Percentiles rank a stretch among this genome's conserved stretches.
These are phyloP conservation scores for Leptoteleia sp. DNA, from an alignment of 1,140 invertebrate species.

Conservation along the genomic window DNA sequence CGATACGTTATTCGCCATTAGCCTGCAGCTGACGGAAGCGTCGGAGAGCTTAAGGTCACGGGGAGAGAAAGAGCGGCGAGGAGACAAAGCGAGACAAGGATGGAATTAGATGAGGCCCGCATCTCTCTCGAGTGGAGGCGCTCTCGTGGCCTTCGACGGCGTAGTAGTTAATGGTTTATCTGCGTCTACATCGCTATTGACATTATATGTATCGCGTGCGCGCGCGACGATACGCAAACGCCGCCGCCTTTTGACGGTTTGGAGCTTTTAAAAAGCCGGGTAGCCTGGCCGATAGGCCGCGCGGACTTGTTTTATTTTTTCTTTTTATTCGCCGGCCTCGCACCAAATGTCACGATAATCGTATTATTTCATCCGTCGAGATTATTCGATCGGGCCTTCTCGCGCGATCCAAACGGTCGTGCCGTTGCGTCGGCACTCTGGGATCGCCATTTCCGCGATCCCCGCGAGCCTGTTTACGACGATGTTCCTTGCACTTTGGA, in stretches of 20 bases:
- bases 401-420: too few species aligned
- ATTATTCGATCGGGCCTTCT: slow-evolving; percentile 16
- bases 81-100: too few species aligned
- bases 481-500: too few species aligned
- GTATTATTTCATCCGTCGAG: slow-evolving; percentile 28
- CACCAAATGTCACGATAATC: slow-evolving; percentile 62
- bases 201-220: slow-evolving; percentile 65
- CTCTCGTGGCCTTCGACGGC: slow-evolving; percentile 68
- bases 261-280: too few species aligned
- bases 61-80: slow-evolving; percentile 45
- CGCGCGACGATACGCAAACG: slow-evolving; percentile 50
- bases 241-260: slow-evolving; percentile 46
- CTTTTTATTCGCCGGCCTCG: slow-evolving; percentile 49
- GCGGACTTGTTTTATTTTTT: too few species aligned
- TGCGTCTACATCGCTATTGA: slow-evolving; percentile 67
- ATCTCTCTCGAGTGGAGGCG: slow-evolving; percentile 65
- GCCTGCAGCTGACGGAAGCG: slow-evolving; percentile 73
- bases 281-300: too few species aligned
- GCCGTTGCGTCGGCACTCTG: too few species aligned
- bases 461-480: neutral
- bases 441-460: slow-evolving; percentile 7
- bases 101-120: slow-evolving; percentile 58
- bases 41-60: slow-evolving; percentile 71
- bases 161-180: slow-evolving; percentile 66
- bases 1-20: slow-evolving; percentile 69